Percentiles rank a stretch among this genome's conserved stretches.
These are phyloP conservation scores for Bugula neritina DNA, from an alignment of 2,888 invertebrate species.

Conservation along the genomic window DNA sequence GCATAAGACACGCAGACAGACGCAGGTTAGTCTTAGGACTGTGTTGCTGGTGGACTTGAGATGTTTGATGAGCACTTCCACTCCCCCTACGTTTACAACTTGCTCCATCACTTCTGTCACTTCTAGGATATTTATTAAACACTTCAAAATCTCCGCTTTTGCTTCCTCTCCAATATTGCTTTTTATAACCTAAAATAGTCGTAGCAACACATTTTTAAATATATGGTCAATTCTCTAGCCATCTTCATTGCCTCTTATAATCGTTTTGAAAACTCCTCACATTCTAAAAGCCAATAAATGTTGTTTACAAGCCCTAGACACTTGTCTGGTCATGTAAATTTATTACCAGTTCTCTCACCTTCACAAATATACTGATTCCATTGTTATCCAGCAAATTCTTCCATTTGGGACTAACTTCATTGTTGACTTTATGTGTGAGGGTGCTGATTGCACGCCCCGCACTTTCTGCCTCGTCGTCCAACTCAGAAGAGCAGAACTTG, in stretches of 20 bases:
- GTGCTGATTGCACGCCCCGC: conserved; percentile 42
- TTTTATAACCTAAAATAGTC: conserved; percentile 5
- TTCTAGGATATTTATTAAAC: conserved; percentile 42
- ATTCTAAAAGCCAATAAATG: too few species aligned
- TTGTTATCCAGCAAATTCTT: conserved; percentile 39
- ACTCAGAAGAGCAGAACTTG: conserved; percentile 40
- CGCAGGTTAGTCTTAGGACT: conserved; percentile 41
- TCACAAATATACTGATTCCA: conserved; percentile 42
- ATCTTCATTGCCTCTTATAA: too few species aligned
- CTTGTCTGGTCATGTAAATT: too few species aligned
- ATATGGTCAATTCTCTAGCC: too few species aligned
- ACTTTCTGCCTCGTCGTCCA: conserved; percentile 43
- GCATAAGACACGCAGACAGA: conserved; percentile 41
- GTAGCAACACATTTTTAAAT: too few species aligned
- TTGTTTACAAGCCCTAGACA: too few species aligned
- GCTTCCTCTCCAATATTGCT: conserved; percentile 36
- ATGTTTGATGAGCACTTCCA: conserved; percentile 30
- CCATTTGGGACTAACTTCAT: conserved; percentile 36
- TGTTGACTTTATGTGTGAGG: conserved; percentile 34
- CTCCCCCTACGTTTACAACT: conserved; percentile 39
- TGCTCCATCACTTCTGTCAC: conserved; percentile 41
- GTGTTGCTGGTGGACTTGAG: conserved; percentile 11
- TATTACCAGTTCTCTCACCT: conserved; percentile 33
- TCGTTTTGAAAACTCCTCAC: too few species aligned
- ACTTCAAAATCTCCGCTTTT: conserved; percentile 41